phyloP scores from a whole-genome alignment of 1,140 invertebrate genomes.

The Contarinia nasturtii region DNA sequence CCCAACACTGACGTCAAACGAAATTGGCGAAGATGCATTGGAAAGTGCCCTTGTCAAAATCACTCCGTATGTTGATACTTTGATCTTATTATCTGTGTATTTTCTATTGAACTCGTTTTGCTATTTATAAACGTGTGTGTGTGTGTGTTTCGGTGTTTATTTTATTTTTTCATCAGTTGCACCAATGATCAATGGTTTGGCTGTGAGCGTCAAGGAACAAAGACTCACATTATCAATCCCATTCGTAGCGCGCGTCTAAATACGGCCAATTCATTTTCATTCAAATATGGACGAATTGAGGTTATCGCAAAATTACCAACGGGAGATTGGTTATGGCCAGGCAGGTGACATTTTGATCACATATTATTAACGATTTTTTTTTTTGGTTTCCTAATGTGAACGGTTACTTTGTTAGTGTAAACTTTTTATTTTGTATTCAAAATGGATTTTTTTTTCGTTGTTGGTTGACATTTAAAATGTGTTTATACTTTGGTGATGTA shows the following conservation, averaged over 20 bases:
- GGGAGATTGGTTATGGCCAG: conserved; percentile 48
- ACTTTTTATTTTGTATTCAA: no score
- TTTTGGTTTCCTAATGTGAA: no score
- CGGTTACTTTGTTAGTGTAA: no score
- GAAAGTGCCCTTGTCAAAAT: conserved; percentile 18
- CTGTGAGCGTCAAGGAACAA: conserved; percentile 14
- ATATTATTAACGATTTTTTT: no score
- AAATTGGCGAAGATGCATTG: conserved; percentile 25
- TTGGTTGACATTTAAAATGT: neutral
- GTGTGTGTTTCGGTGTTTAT: no score
- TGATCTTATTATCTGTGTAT: neutral
- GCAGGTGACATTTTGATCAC: no score
- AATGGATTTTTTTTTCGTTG: no score
- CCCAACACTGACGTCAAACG: conserved; percentile 28
- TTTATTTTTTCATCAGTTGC: neutral
- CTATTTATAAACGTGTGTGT: no score
- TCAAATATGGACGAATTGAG: conserved; percentile 38
- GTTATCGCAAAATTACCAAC: conserved; percentile 39
- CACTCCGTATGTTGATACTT: conserved; percentile 7
- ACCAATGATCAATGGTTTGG: conserved; percentile 26
- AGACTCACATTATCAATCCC: conserved; percentile 21
- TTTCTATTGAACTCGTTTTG: neutral
- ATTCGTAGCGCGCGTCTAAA: conserved; percentile 31
- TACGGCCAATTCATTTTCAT: conserved; percentile 28
- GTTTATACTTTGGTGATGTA: neutral